Base-by-base conservation (phyloP, 2,888 invertebrate genomes). In the Eupithecia inturbata region DNA sequence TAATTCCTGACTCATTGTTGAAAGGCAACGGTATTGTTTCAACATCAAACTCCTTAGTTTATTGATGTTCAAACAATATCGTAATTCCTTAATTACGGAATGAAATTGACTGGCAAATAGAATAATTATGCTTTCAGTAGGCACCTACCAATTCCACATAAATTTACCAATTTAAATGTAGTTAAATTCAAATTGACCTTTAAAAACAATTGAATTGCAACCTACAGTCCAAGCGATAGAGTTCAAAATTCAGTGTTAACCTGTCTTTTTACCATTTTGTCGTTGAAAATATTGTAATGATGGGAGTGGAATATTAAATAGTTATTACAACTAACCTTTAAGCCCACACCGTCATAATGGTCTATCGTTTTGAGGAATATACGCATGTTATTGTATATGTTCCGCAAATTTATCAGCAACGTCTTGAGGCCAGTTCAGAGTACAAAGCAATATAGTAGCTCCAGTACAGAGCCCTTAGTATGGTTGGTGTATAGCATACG, bases 351-450 rank as follows among this genome's bases (percentile, higher is more conserved):
- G 57, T 57, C 57, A 26, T 57, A 57, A 26, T 1, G 14, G 26
- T n/a, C 5, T 57, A 53, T 53, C 53, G 53, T 22, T 53, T 53
- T 53, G 53, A 53, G 57, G 57, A 26, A 57, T 57, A 57, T 57
- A 26, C 1, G 12, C 57, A 26, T 57, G 26, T 57, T 57, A 57
- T 26, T 26, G 45, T 0, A 53, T 3, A 53, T 53, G 57, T 57
- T 57, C 53, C 5, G 14, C 22, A 12, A 57, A 57, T 49, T 49
- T 49, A 57, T 57, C 12, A 57, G 26, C 57, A 57, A 57, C 57
- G 57, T 57, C n/a, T 0, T 3, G 10, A 53, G 49, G 7, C 36
- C 36, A 36, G 36, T 39, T 5, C 57, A 57, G 14, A 26, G 57
- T 57, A 57, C 49, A 49, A n/a, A 14, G 53, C 10, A 22, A 22